Evolutionary conservation across 1,140 invertebrate species (phyloP), one percentile per base, ranked within the genome.

Genomic region (Drosophila ohnishii): DNA sequence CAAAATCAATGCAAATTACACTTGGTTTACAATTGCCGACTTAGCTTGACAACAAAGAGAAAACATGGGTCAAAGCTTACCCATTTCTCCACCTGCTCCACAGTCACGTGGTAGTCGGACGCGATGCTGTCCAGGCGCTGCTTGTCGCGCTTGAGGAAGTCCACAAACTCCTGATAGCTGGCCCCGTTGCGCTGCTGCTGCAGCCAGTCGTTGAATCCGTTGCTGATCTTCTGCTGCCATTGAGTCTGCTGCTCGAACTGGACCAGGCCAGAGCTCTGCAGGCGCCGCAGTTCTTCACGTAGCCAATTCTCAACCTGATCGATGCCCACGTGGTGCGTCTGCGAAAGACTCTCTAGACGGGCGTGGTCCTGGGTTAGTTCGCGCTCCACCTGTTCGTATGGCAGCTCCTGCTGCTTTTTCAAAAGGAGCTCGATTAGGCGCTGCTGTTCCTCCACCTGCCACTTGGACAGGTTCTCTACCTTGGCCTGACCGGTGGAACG

Each of bases 41-140:
- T 40, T 40, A 4, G 8, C n/a, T 9, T 19, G n/a, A 8, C 16
- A 45, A 6, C 2, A 22, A 19, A 19, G 2, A 8, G 22, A 28
- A 5, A 48, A 5, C n/a, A 19, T 13, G 32, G 5, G 13, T n/a
- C 13, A 53, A 55, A 10, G 11, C 39, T 64, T 63, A 91, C 85
- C 90, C 90, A 91, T 25, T 78, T 73, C 37, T 91, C 88, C 2
- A 91, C 88, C 60, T 91, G 90, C 22, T 91, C 90, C 11, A 91
- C 90, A 1, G 90, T 91, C 22, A 90, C 42, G 44, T 91, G 90
- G n/a, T 91, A 91, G 22, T 91, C 81, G 13, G 51, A 58, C 10
- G 85, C 90, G 30, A 91, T 90, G 56, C 66, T 61, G 22, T 73
- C 65, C 14, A 91, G 48, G 2, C 90, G 80, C 2, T 73, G 60